Evolutionary conservation across 2,888 invertebrate genomes (phyloP).

Genomic region (Cheilosia soror): DNA sequence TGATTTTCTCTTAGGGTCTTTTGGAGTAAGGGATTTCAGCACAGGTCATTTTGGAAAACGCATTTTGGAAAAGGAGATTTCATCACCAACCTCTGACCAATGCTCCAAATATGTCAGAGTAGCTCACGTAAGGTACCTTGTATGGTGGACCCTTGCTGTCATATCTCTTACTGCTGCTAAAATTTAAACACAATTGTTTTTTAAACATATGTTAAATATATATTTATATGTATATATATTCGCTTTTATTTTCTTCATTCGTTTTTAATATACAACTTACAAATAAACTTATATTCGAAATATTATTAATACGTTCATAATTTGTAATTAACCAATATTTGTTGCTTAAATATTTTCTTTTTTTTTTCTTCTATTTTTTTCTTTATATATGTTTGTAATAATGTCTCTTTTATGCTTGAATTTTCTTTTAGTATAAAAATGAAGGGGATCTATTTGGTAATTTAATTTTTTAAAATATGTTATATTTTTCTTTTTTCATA

Average conservation of each 20-base stretch:
- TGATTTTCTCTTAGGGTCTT: too few species aligned
- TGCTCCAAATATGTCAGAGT: too few species aligned
- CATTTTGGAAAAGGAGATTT: too few species aligned
- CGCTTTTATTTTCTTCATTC: conserved; percentile 60
- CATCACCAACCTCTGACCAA: too few species aligned
- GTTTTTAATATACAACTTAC: conserved; percentile 70
- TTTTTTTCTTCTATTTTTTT: conserved; percentile 26
- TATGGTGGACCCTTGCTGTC: too few species aligned
- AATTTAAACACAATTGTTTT: not conserved
- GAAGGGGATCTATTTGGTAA: conserved; percentile 51
- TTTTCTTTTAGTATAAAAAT: conserved; percentile 67
- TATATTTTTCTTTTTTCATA: conserved; percentile 19
- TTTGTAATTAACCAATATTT: conserved; percentile 52
- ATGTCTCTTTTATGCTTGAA: conserved; percentile 36
- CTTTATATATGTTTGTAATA: conserved; percentile 22
- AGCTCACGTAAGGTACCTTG: too few species aligned
- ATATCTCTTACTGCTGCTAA: too few species aligned
- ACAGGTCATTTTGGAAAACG: too few species aligned
- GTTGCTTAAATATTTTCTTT: conserved; percentile 28
- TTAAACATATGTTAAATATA: conserved; percentile 71
- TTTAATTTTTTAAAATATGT: conserved; percentile 57
- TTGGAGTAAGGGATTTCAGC: too few species aligned
- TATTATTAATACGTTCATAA: conserved; percentile 62
- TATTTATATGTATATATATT: conserved; percentile 62
- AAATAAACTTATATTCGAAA: conserved; percentile 58